phyloP scores from a whole-genome alignment of 2,797 vertebrate species.

The Gymnothorax reevesii region DNA sequence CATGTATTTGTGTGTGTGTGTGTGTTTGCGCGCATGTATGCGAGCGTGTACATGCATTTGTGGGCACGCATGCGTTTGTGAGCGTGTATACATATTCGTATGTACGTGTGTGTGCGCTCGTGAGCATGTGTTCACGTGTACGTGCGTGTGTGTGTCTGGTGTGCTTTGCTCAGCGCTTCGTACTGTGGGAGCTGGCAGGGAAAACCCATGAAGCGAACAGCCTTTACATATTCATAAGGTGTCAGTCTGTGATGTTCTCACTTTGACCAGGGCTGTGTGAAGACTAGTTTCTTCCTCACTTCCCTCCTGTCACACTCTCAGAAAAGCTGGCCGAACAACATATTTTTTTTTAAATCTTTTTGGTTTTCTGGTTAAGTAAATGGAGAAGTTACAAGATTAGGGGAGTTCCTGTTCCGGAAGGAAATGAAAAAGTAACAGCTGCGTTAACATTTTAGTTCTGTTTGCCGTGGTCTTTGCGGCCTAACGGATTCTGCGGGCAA shows the following conservation, averaged over 20 bases:
- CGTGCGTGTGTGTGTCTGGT: too few relatives aligned
- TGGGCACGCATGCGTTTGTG: too few relatives aligned
- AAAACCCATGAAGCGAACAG: background rate
- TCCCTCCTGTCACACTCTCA: background rate
- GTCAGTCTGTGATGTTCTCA: background rate
- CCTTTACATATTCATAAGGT: background rate
- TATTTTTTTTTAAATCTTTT: background rate
- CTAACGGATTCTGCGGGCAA: constrained; percentile 7
- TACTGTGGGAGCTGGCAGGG: background rate
- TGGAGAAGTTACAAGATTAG: background rate
- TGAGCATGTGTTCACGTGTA: too few relatives aligned
- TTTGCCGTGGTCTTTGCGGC: background rate
- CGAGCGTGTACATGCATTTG: too few relatives aligned
- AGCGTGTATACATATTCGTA: too few relatives aligned
- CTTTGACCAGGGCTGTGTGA: background rate
- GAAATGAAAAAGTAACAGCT: background rate
- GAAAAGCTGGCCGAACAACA: background rate
- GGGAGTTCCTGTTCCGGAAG: background rate
- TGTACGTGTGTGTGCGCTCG: too few relatives aligned
- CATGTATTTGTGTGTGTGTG: too few relatives aligned
- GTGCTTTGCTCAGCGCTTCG: background rate
- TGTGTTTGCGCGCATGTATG: too few relatives aligned
- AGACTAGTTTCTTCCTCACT: background rate
- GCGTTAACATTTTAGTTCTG: too few relatives aligned
- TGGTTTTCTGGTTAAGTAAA: background rate